Base-by-base conservation (phyloP, 2,888 invertebrate genomes). In the Cotesia congregata region DNA sequence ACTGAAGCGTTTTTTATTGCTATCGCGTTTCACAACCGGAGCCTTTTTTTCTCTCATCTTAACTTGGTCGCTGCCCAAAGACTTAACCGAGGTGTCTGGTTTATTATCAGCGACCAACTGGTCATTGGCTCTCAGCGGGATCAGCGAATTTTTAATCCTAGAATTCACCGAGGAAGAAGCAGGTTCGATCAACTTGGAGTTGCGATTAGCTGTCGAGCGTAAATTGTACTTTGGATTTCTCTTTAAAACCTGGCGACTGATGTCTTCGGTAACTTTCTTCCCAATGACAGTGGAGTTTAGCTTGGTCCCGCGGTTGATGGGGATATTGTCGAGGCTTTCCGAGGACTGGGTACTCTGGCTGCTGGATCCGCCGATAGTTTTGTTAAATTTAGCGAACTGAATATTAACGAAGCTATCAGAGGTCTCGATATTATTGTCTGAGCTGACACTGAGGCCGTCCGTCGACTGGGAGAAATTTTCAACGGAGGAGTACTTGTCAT, bases 361-460 rank as follows among this genome's bases (percentile, higher is more conserved):
- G 3, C 82, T 85, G 3, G 85, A 84, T 9, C 80, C 83, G 72
- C 81, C 82, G n/a, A 80, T 77, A 6, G 75, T 79, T 61, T 75
- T 79, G 17, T 82, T 76, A 39, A 83, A 74, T 72, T 84, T 81
- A 7, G 85, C 86, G 72, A 85, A 85, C 76, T 86, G 82, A 67
- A 86, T 86, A 65, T 87, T 87, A 9, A 86, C 86, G 71, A 88
- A 88, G 73, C 86, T 88, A 40, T 87, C 86, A 6, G 87, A 86
- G 7, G 85, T 85, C 71, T 88, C 86, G 40, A 86, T 86, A 69
- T 88, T 86, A 60, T 87, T 87, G 74, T 83, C 83, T 1, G 85
- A 87, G 77, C 83, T 85, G 9, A 78, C 81, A 60, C 83, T 86
- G 60, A 85, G 77, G 64, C 82, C 82, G 61, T 84, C 83, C 7